phyloP scores from a whole-genome alignment of 1,140 invertebrate species.

The Drosophila ambigua region DNA sequence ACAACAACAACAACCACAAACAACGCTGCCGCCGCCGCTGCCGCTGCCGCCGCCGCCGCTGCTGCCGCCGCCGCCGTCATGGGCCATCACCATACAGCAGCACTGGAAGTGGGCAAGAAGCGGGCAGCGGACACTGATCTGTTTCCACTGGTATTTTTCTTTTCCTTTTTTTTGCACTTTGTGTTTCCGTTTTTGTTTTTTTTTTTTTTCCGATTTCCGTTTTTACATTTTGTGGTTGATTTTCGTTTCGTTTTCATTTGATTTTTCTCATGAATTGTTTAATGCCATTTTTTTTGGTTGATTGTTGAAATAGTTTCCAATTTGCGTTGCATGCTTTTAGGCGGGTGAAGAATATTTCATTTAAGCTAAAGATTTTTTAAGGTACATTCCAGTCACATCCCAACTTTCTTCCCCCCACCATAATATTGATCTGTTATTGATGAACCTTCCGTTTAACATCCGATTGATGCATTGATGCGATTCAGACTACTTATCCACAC shows the following conservation, averaged over 20 bases:
- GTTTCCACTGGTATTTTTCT: slow-evolving; percentile 91
- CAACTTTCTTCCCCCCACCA: background rate
- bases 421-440: background rate
- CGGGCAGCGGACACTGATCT: slow-evolving; percentile 88
- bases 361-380: background rate
- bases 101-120: slow-evolving; percentile 92
- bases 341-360: background rate
- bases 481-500: background rate
- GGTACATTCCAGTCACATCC: background rate
- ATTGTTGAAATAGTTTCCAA: slow-evolving; percentile 24
- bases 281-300: slow-evolving; percentile 26
- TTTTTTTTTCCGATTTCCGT: slow-evolving; percentile 28
- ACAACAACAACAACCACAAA: slow-evolving; percentile 76
- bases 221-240: slow-evolving; percentile 14
- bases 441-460: slow-evolving; percentile 10
- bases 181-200: slow-evolving; percentile 44
- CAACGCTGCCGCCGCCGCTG: slow-evolving; percentile 85
- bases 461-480: background rate
- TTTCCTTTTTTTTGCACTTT: slow-evolving; percentile 42
- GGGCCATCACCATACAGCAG: slow-evolving; percentile 61
- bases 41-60: slow-evolving; percentile 84
- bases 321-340: slow-evolving; percentile 44
- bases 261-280: slow-evolving; percentile 27
- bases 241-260: slow-evolving; percentile 21
- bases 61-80: slow-evolving; percentile 83